These are phyloP conservation scores for Axea sp. DNA, from an alignment of 2,888 invertebrate species.

Conservation along the genomic window DNA sequence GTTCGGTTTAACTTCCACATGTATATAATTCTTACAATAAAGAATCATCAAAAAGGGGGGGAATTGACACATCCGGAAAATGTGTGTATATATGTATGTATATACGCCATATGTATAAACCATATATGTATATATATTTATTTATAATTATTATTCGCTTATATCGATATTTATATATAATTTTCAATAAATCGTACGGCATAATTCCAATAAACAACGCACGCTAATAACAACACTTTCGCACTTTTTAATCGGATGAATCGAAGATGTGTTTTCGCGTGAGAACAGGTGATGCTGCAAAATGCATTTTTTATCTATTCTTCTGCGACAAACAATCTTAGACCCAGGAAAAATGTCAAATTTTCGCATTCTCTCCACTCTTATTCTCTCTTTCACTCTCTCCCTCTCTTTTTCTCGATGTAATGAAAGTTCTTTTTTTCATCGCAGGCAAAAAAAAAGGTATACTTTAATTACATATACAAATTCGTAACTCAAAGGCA, in stretches of 20 bases:
- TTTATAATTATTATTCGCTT: constrained; percentile 57
- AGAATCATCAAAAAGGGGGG: constrained; percentile 68
- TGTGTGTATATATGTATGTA: constrained; percentile 53
- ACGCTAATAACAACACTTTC: constrained; percentile 71
- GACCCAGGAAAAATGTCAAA: background rate
- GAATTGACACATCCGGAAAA: constrained; percentile 73
- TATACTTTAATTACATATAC: constrained; percentile 58
- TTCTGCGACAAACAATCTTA: background rate
- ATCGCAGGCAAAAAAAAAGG: constrained; percentile 67
- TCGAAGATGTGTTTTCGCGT: constrained; percentile 4
- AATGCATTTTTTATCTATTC: background rate
- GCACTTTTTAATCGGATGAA: constrained; percentile 69
- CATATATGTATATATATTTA: constrained; percentile 67
- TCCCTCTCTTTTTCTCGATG: constrained; percentile 31
- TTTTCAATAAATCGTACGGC: constrained; percentile 55
- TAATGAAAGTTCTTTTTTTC: constrained; percentile 43
- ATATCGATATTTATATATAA: constrained; percentile 54
- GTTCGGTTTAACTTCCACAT: constrained; percentile 18
- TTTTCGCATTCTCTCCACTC: background rate
- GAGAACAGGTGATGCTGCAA: constrained; percentile 63
- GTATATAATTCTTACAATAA: constrained; percentile 52
- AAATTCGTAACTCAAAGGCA: constrained; percentile 58
- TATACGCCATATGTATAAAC: constrained; percentile 73
- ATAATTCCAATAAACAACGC: constrained; percentile 52
- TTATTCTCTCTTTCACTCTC: background rate